phyloP scores from a whole-genome alignment of 2,888 invertebrate genomes.

The Nemoura dubitans region DNA sequence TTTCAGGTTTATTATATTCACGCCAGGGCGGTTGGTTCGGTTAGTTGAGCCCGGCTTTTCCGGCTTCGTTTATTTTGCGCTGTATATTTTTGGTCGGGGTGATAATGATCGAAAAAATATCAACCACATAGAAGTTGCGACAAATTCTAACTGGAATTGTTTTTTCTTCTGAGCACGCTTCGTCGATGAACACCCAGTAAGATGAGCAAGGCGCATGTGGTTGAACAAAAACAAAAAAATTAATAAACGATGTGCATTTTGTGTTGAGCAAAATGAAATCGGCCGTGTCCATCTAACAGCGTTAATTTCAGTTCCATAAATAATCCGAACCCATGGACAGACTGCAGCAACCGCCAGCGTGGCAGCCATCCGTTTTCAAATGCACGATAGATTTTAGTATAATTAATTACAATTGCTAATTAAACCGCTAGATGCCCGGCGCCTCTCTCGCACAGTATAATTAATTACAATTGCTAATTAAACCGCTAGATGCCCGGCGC shows the following conservation, averaged over 20 bases:
- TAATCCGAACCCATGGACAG: not conserved
- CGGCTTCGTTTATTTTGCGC: not conserved
- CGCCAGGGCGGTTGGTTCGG: too few species aligned
- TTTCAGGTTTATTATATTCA: not conserved
- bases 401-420: slow-evolving; percentile 7
- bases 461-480: slow-evolving; percentile 7
- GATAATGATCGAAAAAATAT: not conserved
- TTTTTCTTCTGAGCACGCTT: not conserved
- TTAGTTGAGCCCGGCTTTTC: too few species aligned
- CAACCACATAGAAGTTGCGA: not conserved
- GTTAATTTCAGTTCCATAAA: not conserved
- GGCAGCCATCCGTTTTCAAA: not conserved
- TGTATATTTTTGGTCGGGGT: not conserved
- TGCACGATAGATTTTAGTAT: not conserved
- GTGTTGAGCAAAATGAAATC: not conserved
- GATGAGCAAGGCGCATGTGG: not conserved
- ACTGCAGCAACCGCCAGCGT: not conserved
- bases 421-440: not conserved
- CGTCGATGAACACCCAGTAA: not conserved
- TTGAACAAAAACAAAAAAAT: too few species aligned
- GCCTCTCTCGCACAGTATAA: not conserved
- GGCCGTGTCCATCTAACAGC: not conserved
- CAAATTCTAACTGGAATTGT: not conserved
- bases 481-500: not conserved
- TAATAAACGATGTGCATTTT: not conserved